Conservation (phyloP, 1,140 invertebrate genomes). For the Aphelenchoides fujianensis region DNA sequence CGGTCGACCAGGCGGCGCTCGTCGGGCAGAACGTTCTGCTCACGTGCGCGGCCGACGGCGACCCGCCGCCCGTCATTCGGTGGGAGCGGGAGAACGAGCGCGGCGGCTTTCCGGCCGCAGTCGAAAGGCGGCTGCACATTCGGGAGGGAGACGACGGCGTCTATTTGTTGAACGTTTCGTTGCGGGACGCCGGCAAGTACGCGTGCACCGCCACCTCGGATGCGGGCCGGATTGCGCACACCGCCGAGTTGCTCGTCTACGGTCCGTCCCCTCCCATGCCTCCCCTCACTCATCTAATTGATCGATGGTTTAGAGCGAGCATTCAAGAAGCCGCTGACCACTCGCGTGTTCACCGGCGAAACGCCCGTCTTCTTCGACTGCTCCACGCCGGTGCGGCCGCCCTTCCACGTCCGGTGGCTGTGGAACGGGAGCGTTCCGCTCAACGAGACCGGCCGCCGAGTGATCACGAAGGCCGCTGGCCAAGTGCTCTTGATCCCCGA, state of each 20-base stretch:
- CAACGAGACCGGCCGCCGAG: constrained; percentile 1
- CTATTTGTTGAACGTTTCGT: background rate
- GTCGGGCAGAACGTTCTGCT: background rate
- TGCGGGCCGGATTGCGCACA: background rate
- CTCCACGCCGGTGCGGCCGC: background rate
- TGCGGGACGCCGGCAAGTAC: background rate
- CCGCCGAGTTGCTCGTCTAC: background rate
- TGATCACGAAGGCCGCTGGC: background rate
- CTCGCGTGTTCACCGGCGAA: background rate
- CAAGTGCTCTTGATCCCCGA: background rate
- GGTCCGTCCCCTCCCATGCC: too few species aligned
- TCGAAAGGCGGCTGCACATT: background rate
- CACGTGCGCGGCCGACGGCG: background rate
- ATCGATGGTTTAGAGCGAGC: background rate
- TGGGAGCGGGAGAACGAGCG: background rate
- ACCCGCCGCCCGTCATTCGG: background rate
- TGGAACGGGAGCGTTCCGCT: background rate
- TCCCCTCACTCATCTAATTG: too few species aligned
- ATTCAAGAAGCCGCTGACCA: background rate
- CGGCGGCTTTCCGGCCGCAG: background rate
- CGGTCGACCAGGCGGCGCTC: background rate
- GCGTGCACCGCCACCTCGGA: background rate
- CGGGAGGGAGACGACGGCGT: constrained; percentile 5
- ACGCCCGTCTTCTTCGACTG: background rate
- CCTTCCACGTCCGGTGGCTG: background rate